Evolutionary conservation across 2,797 vertebrate species (phyloP), one percentile per base, ranked within the genome.

Genomic region (Zenarchopterus dispar): DNA sequence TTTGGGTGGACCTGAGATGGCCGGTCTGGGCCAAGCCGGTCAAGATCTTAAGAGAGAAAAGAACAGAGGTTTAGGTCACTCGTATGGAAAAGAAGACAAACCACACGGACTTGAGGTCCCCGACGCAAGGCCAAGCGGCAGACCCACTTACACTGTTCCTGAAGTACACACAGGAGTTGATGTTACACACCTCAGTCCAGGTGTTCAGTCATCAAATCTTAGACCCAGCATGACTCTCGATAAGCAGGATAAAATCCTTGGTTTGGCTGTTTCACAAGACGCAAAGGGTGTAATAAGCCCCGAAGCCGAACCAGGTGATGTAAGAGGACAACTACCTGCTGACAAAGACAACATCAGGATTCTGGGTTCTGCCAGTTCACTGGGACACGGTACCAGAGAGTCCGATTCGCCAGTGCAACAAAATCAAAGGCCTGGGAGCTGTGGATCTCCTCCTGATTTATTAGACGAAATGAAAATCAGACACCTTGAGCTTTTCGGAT

Each of bases 1-100:
- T 63, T 79, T 88, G 83, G 81, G 71, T 50, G 75, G 77, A 81
- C 69, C 80, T 73, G 80, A 73, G 50, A 41, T 75, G 82, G 73
- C 75, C 59, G 41, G 55, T 78, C 69, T 77, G 77, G 80, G 80
- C 59, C 80, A 75, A 54, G 50, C 70, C 55, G 45, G 59, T 81
- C 77, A 72, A 62, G 82, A 87, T 60, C 63, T 53, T 52, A 84
- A 62, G 59, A 81, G 62, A 70, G 61, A 67, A 71, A 84, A 78
- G 58, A 75, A 47, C 69, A 71, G 62, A 82, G 60, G 28, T 28
- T n/a, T 78, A 21, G 64, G 31, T 56, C 49, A 49, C 7, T 60
- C 39, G n/a, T 42, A 53, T 23, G 73, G 56, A 65, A 65, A 56
- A 23, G 13, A 52, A 11, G 56, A 69, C 57, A 46, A 31, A 56